These are phyloP conservation scores for Sthenelais limicola DNA, from an alignment of 2,888 invertebrate genomes.

Conservation along the genomic window DNA sequence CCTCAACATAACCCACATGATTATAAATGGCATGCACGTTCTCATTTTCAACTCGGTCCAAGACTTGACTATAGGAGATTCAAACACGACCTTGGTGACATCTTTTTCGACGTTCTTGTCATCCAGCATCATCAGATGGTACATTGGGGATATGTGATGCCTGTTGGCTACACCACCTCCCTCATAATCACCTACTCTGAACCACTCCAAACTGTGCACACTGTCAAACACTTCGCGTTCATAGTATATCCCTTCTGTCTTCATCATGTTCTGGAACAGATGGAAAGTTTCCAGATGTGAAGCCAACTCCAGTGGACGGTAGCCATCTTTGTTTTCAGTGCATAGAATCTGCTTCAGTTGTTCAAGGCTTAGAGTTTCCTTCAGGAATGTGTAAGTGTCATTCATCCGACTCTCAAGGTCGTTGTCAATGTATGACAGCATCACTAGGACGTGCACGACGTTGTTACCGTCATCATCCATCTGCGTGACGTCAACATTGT, in stretches of 20 bases:
- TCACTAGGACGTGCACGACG: no score
- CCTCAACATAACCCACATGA: slow-evolving; percentile 2
- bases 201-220: slow-evolving; percentile 13
- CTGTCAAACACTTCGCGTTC: not conserved
- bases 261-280: not conserved
- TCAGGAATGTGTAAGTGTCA: no score
- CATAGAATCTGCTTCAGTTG: not conserved
- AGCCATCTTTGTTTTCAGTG: not conserved
- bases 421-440: no score
- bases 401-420: no score
- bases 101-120: not conserved
- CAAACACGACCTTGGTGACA: not conserved
- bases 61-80: not conserved
- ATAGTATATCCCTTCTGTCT: slow-evolving; percentile 10
- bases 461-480: no score
- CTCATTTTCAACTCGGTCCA: slow-evolving; percentile 19
- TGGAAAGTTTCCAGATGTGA: slow-evolving; percentile 1
- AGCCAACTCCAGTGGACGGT: slow-evolving; percentile 3
- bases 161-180: not conserved
- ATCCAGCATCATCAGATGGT: slow-evolving; percentile 18
- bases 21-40: not conserved
- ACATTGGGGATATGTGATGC: not conserved
- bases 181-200: slow-evolving; percentile 14
- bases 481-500: no score
- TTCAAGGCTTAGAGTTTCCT: not conserved